Evolutionary conservation across 2,888 invertebrate genomes (phyloP), one percentile per base, ranked within the genome.

Genomic region (Cheilosia impressa): DNA sequence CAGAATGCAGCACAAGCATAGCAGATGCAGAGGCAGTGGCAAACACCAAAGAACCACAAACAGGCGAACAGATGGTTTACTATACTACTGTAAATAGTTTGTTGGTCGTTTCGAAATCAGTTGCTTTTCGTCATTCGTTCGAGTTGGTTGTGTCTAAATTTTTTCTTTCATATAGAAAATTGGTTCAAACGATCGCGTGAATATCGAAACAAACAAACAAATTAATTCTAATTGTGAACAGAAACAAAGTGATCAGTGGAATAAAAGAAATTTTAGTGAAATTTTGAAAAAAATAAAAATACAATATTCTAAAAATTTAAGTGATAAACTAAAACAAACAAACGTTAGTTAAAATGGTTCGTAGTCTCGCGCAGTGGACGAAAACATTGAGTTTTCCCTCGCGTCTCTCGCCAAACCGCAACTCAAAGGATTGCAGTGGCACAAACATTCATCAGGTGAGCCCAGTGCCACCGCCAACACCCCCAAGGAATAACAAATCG

Each of bases 361-460:
- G 97, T 89, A 97, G 96, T 93, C 93, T 97, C 90, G 95, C 96
- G 85, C 96, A 97, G 94, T 97, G 97, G 97, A 97, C 97, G 93
- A 97, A 97, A 94, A 97, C 97, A 89, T 94, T 97, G 91, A 97
- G 97, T 94, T 97, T 97, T 92, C 97, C 97, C 85, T 95, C 97
- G 90, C 94, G 97, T 92, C 94, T 97, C 90, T 96, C 96, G 81
- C 96, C 97, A 17, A 96, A 96, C 92, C 95, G 96, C 90, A 95
- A 95, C 73, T 95, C 95, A 50, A 96, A 96, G 93, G 96, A 96
- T 91, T 93, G 93, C 91, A 94, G 90, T 31, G 94, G 94, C 87
- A 93, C 94, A 78, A 94, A 94, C 90, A 93, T 93, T 88, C 94
- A 94, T 89, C 93, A 94, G 43, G 90, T 91, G 88, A 93, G 90